Percentiles rank a stretch among this genome's conserved stretches.
Conservation (phyloP, 1,140 invertebrate species). For the Drosophila azteca region DNA sequence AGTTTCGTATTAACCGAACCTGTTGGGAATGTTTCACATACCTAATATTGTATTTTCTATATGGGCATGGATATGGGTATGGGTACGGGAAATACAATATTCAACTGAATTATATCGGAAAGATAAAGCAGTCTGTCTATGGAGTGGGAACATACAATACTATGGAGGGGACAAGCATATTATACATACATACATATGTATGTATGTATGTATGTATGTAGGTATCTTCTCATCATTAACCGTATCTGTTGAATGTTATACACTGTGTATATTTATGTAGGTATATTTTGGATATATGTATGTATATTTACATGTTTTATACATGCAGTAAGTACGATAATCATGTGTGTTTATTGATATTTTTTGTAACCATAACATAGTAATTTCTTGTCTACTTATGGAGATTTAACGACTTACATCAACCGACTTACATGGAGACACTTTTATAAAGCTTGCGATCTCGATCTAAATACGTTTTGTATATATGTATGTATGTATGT, state of each 20-base stretch:
- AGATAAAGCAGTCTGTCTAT: too few species aligned
- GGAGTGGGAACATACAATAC: too few species aligned
- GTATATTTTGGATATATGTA: not conserved
- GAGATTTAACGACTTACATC: conserved; percentile 44
- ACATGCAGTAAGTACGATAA: conserved; percentile 12
- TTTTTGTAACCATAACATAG: conserved; percentile 34
- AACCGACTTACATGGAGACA: conserved; percentile 32
- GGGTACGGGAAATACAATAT: too few species aligned
- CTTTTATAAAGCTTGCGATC: conserved; percentile 50
- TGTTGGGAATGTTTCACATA: too few species aligned
- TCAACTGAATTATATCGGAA: too few species aligned
- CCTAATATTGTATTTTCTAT: too few species aligned
- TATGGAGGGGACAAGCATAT: too few species aligned
- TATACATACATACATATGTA: not conserved
- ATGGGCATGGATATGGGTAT: too few species aligned
- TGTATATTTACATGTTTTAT: conserved; percentile 9
- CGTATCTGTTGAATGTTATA: too few species aligned
- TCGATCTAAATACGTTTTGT: conserved; percentile 28
- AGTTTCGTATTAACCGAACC: not conserved
- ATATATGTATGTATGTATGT: too few species aligned
- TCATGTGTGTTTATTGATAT: conserved; percentile 32
- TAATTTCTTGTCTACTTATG: conserved; percentile 35
- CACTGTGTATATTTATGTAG: not conserved
- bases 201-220: not conserved
- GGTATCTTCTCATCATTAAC: too few species aligned